Conservation (phyloP, 2,113 vertebrate genomes). For the Camarhynchus parvulus region DNA sequence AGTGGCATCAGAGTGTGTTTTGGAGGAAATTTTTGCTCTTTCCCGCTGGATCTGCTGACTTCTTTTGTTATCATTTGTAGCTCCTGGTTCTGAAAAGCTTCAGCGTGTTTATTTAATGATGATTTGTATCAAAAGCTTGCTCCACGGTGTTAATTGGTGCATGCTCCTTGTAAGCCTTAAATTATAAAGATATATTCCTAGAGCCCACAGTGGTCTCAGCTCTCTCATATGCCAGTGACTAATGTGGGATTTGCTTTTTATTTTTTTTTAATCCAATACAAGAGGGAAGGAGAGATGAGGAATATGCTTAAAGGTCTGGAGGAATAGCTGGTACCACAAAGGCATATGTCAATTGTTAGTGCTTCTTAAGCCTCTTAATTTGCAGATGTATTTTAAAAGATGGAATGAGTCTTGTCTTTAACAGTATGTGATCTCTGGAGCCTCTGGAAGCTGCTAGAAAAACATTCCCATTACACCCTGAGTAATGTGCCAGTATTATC, state of each 20-base stretch:
- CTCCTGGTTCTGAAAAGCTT: conserved; percentile 65
- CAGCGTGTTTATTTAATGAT: conserved; percentile 60
- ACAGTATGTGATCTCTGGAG: conserved; percentile 1
- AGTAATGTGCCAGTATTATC: background rate
- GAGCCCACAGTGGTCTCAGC: conserved; percentile 1
- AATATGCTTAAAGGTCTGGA: conserved; percentile 25
- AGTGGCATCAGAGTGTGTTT: conserved; percentile 43
- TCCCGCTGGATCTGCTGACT: background rate
- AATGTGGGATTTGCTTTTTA: background rate
- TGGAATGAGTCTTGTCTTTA: background rate
- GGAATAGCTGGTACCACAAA: conserved; percentile 24
- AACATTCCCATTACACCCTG: conserved; percentile 2
- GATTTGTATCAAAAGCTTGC: conserved; percentile 65
- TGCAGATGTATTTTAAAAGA: conserved; percentile 37
- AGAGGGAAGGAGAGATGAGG: background rate
- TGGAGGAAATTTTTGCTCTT: conserved; percentile 20
- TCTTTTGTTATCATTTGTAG: conserved; percentile 56
- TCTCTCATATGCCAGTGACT: background rate
- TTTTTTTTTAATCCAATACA: background rate
- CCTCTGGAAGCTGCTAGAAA: conserved; percentile 34
- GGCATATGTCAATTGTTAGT: conserved; percentile 12
- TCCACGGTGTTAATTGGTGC: conserved; percentile 51
- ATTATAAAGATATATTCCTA: conserved; percentile 52
- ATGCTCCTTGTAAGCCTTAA: conserved; percentile 37
- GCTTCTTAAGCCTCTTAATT: conserved; percentile 47